phyloP scores from a whole-genome alignment of 2,113 vertebrate genomes.

The Merops nubicus region DNA sequence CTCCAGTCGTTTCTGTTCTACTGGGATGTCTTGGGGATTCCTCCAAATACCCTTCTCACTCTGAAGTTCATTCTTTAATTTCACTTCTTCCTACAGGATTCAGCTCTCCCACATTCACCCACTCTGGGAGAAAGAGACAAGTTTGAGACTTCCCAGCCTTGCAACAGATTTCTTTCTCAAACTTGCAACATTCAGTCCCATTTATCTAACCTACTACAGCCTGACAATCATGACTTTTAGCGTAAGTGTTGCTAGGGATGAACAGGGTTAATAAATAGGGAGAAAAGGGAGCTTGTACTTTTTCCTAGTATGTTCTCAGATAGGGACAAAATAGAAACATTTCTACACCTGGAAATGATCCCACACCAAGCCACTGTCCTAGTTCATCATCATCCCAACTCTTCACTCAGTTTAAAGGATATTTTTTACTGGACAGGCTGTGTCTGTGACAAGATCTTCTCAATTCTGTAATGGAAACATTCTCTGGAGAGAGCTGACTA shows the following conservation, averaged over 20 bases:
- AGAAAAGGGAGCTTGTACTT: background rate
- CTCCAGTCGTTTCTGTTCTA: background rate
- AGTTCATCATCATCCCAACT: background rate
- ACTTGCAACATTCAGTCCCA: background rate
- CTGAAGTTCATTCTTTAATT: background rate
- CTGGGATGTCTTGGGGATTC: background rate
- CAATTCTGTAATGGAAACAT: background rate
- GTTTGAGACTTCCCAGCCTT: background rate
- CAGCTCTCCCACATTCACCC: background rate
- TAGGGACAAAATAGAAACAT: background rate
- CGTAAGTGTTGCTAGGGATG: background rate
- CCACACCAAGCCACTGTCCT: background rate
- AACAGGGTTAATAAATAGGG: background rate
- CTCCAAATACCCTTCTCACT: background rate
- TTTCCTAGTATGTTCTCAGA: background rate
- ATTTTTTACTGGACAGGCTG: background rate
- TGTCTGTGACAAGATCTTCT: background rate
- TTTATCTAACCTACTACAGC: background rate
- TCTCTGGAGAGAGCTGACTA: background rate
- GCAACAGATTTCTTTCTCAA: background rate
- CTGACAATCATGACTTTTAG: background rate
- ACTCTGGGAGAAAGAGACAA: background rate
- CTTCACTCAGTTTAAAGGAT: background rate
- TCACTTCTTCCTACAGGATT: background rate
- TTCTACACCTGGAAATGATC: conserved; percentile 11